Conservation (phyloP, 2,888 invertebrate genomes). For the Sussaba pulchella region DNA sequence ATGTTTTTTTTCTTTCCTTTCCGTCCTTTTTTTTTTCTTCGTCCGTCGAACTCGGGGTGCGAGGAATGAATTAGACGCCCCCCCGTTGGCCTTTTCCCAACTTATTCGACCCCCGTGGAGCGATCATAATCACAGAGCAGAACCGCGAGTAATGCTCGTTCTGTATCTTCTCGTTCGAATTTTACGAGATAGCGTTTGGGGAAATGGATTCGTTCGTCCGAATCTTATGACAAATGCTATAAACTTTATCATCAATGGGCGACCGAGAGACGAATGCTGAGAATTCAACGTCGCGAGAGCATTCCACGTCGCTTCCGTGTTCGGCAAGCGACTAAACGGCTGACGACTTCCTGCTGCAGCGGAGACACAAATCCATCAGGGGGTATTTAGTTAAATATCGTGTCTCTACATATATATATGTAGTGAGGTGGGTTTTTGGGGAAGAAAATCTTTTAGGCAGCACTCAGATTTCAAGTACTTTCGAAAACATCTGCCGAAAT, state of each 20-base stretch:
- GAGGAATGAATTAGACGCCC: constrained; percentile 61
- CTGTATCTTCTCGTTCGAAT: constrained; percentile 45
- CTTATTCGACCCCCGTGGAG: constrained; percentile 45
- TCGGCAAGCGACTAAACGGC: constrained; percentile 48
- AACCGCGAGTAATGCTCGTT: constrained; percentile 17
- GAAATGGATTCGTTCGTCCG: not conserved
- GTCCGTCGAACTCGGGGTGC: constrained; percentile 1
- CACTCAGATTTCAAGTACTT: too few relatives aligned
- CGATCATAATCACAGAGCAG: constrained; percentile 29
- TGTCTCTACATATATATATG: not conserved
- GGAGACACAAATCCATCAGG: constrained; percentile 38
- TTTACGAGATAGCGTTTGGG: constrained; percentile 33
- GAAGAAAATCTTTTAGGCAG: too few relatives aligned
- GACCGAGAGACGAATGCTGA: not conserved
- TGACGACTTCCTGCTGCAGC: constrained; percentile 49
- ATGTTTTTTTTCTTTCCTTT: constrained; percentile 47
- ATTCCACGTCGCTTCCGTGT: not conserved
- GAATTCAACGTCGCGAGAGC: too few relatives aligned
- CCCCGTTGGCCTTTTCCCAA: constrained; percentile 57
- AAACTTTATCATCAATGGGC: constrained; percentile 55
- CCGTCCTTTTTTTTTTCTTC: constrained; percentile 16
- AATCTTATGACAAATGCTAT: not conserved
- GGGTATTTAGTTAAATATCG: constrained; percentile 33
- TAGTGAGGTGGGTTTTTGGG: too few relatives aligned
- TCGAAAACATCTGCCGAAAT: too few relatives aligned